Percentiles rank a stretch among this genome's conserved stretches.
These are phyloP conservation scores for Anisognathus igniventris DNA, from an alignment of 2,797 vertebrate genomes.

Conservation along the genomic window DNA sequence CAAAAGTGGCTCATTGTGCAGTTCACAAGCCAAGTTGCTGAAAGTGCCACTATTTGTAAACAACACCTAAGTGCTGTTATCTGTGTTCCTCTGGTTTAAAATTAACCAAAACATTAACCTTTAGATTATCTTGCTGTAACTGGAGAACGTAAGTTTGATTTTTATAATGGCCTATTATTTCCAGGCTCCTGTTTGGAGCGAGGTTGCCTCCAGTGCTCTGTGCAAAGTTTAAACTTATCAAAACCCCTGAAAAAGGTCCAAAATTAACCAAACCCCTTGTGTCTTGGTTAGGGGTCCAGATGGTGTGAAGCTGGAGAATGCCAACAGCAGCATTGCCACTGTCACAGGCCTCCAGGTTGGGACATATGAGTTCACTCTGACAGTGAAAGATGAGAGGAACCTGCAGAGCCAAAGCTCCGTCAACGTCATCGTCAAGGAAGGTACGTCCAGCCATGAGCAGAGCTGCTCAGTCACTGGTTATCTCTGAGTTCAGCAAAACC, in stretches of 20 bases:
- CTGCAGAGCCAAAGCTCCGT: conserved; percentile 88
- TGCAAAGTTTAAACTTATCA: background rate
- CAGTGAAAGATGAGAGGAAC: conserved; percentile 89
- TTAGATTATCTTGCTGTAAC: background rate
- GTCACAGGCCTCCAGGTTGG: conserved; percentile 91
- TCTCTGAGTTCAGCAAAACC: background rate
- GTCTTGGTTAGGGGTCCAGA: conserved; percentile 83
- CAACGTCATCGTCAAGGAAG: conserved; percentile 91
- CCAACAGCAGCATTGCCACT: conserved; percentile 83
- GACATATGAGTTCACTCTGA: conserved; percentile 88
- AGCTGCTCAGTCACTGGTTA: background rate
- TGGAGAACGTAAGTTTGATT: background rate
- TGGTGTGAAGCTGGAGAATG: conserved; percentile 90
- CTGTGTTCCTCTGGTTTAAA: background rate
- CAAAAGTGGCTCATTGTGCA: background rate
- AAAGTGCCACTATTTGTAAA: background rate
- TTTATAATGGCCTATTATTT: background rate
- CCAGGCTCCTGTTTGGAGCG: background rate
- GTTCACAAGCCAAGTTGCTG: background rate
- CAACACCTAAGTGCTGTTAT: background rate
- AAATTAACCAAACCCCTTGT: background rate
- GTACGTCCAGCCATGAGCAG: conserved; percentile 50
- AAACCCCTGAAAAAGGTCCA: background rate
- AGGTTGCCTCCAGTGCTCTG: background rate
- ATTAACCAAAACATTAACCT: background rate